Evolutionary conservation across 2,888 invertebrate species (phyloP).

Genomic region (Drosophila limbata): DNA sequence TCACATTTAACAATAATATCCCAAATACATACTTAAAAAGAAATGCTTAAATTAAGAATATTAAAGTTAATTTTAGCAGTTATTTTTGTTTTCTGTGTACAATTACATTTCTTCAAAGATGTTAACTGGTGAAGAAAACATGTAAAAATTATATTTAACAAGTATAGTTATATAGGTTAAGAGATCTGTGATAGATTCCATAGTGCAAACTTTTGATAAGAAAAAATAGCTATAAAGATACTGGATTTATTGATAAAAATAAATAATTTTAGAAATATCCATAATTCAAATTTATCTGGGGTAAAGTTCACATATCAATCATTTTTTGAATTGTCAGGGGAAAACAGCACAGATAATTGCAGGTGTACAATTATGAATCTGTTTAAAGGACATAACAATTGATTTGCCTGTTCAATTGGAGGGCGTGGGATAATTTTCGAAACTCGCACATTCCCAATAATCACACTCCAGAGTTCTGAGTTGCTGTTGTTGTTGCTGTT

Average conservation of each 20-base stretch:
- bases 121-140: too few species aligned
- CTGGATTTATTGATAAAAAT: not conserved
- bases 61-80: too few species aligned
- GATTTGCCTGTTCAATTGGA: slow-evolving; percentile 25
- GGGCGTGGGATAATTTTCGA: slow-evolving; percentile 48
- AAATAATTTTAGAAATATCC: not conserved
- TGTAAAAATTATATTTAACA: not conserved
- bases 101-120: too few species aligned
- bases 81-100: too few species aligned
- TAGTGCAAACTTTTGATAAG: not conserved
- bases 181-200: not conserved
- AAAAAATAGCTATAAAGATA: not conserved
- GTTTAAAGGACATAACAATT: slow-evolving; percentile 15
- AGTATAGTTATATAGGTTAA: too few species aligned
- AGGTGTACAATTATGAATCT: slow-evolving; percentile 25
- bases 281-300: not conserved
- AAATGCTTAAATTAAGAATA: too few species aligned
- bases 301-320: not conserved
- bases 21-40: too few species aligned
- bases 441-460: slow-evolving; percentile 18
- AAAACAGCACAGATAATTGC: not conserved
- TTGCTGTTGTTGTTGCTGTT: not conserved
- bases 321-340: not conserved
- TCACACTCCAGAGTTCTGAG: slow-evolving; percentile 32
- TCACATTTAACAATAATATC: too few species aligned